Base-by-base conservation (phyloP, 2,113 vertebrate genomes). In the Zeus faber region DNA sequence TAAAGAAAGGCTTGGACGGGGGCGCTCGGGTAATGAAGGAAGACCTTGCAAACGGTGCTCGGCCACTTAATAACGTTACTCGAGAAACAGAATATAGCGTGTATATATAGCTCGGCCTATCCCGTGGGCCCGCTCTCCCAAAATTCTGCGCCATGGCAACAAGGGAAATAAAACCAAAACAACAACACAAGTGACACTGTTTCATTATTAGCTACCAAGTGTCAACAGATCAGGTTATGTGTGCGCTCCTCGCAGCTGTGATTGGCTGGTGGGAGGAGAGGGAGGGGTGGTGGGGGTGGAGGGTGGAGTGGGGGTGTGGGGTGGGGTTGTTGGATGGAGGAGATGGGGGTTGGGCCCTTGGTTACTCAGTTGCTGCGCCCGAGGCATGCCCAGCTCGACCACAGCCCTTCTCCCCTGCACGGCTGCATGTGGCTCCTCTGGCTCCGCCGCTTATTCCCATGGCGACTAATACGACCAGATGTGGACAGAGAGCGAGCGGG, bases 401-500 rank as follows among this genome's bases (percentile, higher is more conserved):
- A 44, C 54, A 33, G 24, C 37, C 37, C 6, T 4, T 14, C 24
- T 21, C 11, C 58, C 41, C 63, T 21, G 31, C 46, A 9, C 41
- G 43, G 58, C 26, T 55, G 67, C 75, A 70, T 74, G 72, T 69
- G 79, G 65, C 65, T 63, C 56, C 82, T 70, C 85, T 79, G 77
- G 70, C 70, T 79, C 79, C 72, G 76, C 70, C 52, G 51, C 79
- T 62, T 65, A 72, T 74, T 88, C 74, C 82, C 79, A 79, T 83
- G 76, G 77, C 76, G 79, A 85, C 75, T 68, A 4, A 66, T 70
- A 73, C 49, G 59, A 49, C 83, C 84, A 88, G 81, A 85, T 88
- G 86, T 85, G 65, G 51, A 65, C 65, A 58, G 49, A 76, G 60
- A 48, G 35, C 31, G 23, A 14, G 22, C 27, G 39, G 57, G 45